These are phyloP conservation scores for Colistium nudipinnis DNA, from an alignment of 2,113 vertebrate species.

Conservation along the genomic window DNA sequence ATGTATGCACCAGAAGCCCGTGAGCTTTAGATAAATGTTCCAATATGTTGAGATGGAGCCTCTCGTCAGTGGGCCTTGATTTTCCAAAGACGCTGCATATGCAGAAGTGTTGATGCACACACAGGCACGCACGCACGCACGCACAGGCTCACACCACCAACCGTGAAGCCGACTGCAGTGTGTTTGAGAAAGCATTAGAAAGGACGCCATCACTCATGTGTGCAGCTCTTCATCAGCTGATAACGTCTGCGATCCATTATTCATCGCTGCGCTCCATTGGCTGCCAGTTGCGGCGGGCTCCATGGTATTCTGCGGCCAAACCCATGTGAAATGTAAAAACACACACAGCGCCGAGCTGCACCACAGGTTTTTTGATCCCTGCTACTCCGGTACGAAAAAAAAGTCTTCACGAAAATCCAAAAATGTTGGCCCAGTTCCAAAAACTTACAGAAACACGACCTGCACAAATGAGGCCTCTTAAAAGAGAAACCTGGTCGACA, in stretches of 20 bases:
- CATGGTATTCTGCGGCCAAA: conserved; percentile 19
- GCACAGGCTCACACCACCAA: background rate
- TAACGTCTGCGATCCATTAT: conserved; percentile 65
- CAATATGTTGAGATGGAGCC: conserved; percentile 39
- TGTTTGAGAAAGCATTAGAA: conserved; percentile 30
- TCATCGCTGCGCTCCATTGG: conserved; percentile 31
- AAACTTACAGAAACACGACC: too few species aligned
- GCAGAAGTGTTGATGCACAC: background rate
- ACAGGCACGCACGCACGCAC: conserved; percentile 6
- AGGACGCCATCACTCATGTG: conserved; percentile 39
- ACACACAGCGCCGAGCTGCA: background rate
- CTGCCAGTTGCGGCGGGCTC: conserved; percentile 28
- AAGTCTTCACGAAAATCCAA: too few species aligned
- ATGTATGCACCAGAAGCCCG: background rate
- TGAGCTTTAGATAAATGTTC: conserved; percentile 45
- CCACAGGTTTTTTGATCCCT: background rate
- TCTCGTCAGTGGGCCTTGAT: conserved; percentile 13
- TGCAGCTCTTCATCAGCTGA: conserved; percentile 50
- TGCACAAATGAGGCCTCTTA: too few species aligned
- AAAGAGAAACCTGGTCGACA: too few species aligned
- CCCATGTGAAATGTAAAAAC: background rate
- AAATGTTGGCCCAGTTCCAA: too few species aligned
- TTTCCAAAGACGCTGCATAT: conserved; percentile 1
- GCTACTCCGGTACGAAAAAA: too few species aligned
- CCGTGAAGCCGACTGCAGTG: conserved; percentile 1